A percentile compares a stretch with the other conserved stretches of the same genome.
Conservation (phyloP, 23 tunicate genomes). For the Ciona savignyi region DNA sequence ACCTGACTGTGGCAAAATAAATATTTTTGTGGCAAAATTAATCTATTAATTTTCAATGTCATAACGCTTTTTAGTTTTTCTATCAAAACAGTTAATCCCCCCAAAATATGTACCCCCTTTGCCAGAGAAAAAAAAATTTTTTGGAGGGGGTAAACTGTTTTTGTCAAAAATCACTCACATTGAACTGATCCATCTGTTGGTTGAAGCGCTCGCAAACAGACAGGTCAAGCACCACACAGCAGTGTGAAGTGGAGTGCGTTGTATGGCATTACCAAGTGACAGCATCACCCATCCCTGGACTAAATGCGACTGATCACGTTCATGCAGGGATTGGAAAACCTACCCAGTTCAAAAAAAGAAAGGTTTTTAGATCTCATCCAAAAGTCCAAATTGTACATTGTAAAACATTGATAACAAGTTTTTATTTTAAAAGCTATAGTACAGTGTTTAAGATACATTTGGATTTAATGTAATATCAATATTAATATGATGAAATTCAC, state of each 20-base stretch:
- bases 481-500: too few species aligned
- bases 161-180: constrained; percentile 23
- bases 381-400: too few species aligned
- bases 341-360: too few species aligned
- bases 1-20: too few species aligned
- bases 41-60: not conserved
- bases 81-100: not conserved
- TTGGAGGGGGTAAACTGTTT: not conserved
- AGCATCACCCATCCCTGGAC: constrained; percentile 89
- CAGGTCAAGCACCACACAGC: constrained; percentile 88
- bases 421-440: too few species aligned
- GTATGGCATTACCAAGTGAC: constrained; percentile 88
- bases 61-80: not conserved
- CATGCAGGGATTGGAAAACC: constrained; percentile 77
- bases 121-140: not conserved
- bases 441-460: too few species aligned
- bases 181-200: constrained; percentile 74
- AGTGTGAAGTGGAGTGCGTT: constrained; percentile 62
- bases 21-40: too few species aligned
- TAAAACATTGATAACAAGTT: too few species aligned
- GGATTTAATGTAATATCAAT: too few species aligned
- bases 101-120: not conserved
- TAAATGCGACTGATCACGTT: constrained; percentile 46
- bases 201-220: constrained; percentile 74
- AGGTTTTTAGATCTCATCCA: too few species aligned